Percentiles rank a stretch among this genome's conserved stretches.
Conservation (phyloP, 2,797 vertebrate genomes). For the Erithacus rubecula region DNA sequence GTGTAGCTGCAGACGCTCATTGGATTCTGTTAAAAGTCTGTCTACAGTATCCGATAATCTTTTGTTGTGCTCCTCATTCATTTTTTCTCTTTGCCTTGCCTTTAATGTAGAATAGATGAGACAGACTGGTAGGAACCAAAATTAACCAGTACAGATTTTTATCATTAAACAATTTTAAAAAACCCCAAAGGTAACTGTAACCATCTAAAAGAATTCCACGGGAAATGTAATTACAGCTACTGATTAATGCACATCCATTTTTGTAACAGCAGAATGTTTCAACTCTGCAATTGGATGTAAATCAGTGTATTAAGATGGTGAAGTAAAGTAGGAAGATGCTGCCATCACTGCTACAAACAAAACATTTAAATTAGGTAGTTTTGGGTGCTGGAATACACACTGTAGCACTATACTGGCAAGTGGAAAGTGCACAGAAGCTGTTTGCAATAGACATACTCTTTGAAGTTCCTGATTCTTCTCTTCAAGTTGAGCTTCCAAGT, state of each 20-base stretch:
- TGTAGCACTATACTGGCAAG: not conserved
- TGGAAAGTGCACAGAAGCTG: not conserved
- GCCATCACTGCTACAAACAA: not conserved
- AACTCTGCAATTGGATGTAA: not conserved
- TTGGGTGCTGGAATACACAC: not conserved
- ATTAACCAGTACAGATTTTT: not conserved
- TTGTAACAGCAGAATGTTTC: not conserved
- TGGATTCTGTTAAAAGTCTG: slow-evolving; percentile 95
- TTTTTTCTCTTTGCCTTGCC: slow-evolving; percentile 99
- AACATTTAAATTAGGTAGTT: not conserved
- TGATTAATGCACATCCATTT: not conserved
- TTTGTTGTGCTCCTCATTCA: slow-evolving; percentile 99
- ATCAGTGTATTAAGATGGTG: not conserved
- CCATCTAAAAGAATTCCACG: not conserved
- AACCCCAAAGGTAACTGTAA: not conserved
- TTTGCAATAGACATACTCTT: slow-evolving; percentile 80
- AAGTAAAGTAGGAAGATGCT: not conserved
- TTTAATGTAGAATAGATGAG: slow-evolving; percentile 59
- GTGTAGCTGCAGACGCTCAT: slow-evolving; percentile 95
- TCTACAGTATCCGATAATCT: slow-evolving; percentile 96
- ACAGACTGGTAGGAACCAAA: not conserved
- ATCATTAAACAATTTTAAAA: not conserved
- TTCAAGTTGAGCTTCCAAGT: slow-evolving; percentile 96
- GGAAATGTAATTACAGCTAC: not conserved
- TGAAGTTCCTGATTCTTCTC: slow-evolving; percentile 99